Base-by-base conservation (phyloP, 2,888 invertebrate species). In the Sturmia bella region DNA sequence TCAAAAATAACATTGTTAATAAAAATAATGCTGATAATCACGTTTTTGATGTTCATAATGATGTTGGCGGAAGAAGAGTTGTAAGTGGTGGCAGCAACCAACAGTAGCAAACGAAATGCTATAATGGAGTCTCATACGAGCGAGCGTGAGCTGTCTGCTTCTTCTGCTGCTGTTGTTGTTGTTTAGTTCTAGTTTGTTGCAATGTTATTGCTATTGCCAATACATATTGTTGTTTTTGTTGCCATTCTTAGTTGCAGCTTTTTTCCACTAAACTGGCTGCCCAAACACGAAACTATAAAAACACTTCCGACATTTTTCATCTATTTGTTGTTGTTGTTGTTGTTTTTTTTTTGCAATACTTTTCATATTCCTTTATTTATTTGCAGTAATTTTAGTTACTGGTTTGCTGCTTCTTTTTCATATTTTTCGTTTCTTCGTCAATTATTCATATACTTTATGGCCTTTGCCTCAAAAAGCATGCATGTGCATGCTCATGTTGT, bases 251-350 rank as follows among this genome's bases (percentile, higher is more conserved):
- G 48, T 56, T 75, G 19, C 19, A 39, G 32, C 4, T 45, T 32
- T 57, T 54, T 73, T 72, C 39, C 32, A 6, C 32, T 32, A 32
- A 32, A 43, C 54, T 61, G 48, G 72, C 50, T 81, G 78, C 76
- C 66, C 77, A 68, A 75, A 81, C 81, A 81, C 78, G 78, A 82
- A 82, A 79, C 84, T 79, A 87, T 86, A 88, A 87, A 89, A 88
- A 85, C 86, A 86, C 86, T 89, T 88, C 88, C 88, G 88, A 87
- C 87, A 87, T 89, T 86, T 87, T 72, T 70, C 63, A 54, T 54
- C 12, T 56, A 56, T 37, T 54, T 50, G 41, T 69, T 21, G 13
- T 17, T 32, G 54, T 39, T 15, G n/a, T n/a, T n/a, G n/a, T n/a
- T 41, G 13, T 21, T 43, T 24, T n/a, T n/a, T 15, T 11, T 41